Percentiles rank a stretch among this genome's conserved stretches.
Conservation (phyloP, 2,113 vertebrate genomes). For the Geococcyx californianus region DNA sequence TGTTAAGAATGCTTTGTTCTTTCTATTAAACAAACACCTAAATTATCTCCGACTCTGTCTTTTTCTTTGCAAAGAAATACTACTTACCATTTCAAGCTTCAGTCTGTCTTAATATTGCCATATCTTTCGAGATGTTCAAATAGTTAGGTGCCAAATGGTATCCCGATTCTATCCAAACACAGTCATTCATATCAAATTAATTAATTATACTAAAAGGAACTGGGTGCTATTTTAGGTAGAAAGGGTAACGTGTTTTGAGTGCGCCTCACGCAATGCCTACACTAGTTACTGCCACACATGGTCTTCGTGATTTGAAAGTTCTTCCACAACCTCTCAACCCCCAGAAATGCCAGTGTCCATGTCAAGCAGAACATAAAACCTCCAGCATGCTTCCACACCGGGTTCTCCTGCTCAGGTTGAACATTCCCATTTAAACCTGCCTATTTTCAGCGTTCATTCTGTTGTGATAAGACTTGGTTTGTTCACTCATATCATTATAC, state of each 20-base stretch:
- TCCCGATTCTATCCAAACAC: background rate
- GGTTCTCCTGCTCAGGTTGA: background rate
- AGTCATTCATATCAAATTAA: background rate
- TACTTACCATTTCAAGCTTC: background rate
- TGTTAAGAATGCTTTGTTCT: slow-evolving; percentile 4
- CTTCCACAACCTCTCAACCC: rapidly evolving
- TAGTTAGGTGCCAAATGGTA: background rate
- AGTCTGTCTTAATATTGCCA: background rate
- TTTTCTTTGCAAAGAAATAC: background rate
- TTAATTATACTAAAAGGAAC: background rate
- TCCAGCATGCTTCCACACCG: rapidly evolving
- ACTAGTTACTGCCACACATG: rapidly evolving
- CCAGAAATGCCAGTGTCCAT: background rate
- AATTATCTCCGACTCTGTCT: background rate
- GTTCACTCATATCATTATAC: background rate
- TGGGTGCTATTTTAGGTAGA: background rate
- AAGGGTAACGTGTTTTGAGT: background rate
- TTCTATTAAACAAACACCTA: slow-evolving; percentile 1
- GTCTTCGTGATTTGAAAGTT: background rate
- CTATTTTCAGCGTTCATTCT: background rate
- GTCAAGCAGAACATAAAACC: rapidly evolving
- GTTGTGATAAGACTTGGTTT: background rate
- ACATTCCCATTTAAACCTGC: background rate
- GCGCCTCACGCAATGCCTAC: background rate
- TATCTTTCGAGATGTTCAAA: background rate